Conservation (phyloP, 92 coral and sea anemone species). For the Metridium senile region DNA sequence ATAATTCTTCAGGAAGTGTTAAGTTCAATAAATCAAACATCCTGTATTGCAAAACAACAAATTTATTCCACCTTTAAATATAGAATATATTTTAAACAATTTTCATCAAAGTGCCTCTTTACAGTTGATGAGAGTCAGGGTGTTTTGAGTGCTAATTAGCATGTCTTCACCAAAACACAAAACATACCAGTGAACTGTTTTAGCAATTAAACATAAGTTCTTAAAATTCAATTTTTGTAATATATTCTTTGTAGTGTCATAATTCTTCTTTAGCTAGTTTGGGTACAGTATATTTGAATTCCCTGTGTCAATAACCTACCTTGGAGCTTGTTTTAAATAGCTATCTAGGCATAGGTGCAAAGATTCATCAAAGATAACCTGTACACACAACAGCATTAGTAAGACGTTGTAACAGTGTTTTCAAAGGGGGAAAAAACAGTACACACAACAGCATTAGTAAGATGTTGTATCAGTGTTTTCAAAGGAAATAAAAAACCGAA, state of each 20-base stretch:
- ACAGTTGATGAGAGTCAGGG: too few relatives aligned
- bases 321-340: slow-evolving; percentile 77
- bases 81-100: background rate
- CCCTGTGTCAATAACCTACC: slow-evolving; percentile 37
- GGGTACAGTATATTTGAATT: background rate
- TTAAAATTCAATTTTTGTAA: too few relatives aligned
- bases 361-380: slow-evolving; percentile 94
- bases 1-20: slow-evolving; percentile 58
- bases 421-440: background rate
- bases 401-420: background rate
- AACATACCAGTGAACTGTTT: too few relatives aligned
- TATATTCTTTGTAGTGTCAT: too few relatives aligned
- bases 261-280: background rate
- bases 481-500: too few relatives aligned
- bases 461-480: too few relatives aligned
- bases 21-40: slow-evolving; percentile 63
- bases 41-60: slow-evolving; percentile 29
- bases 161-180: too few relatives aligned
- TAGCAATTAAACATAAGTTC: too few relatives aligned
- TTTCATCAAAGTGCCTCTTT: too few relatives aligned
- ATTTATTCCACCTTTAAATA: background rate
- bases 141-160: too few relatives aligned
- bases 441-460: background rate
- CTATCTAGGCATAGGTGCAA: slow-evolving; percentile 82
- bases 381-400: background rate